A percentile compares a stretch with the other conserved stretches of the same genome.
Conservation (phyloP, 2,888 invertebrate genomes). For the Drosophila fulvimacula region DNA sequence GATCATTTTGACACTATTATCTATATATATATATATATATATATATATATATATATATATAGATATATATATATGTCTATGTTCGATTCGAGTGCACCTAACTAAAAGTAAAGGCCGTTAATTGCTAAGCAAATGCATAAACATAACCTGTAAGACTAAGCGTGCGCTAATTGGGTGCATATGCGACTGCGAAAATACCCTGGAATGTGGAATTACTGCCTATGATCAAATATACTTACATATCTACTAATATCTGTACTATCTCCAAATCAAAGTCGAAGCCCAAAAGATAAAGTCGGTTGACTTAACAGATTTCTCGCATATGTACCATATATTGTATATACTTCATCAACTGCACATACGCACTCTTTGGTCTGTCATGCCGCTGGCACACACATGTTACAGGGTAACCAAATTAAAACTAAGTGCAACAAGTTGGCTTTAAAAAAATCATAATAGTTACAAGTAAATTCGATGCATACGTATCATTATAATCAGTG, state of each 20-base stretch:
- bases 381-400: neutral
- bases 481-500: slow-evolving; percentile 37
- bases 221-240: too few species aligned
- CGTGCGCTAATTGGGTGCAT: neutral
- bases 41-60: neutral
- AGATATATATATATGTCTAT: neutral
- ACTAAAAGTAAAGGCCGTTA: slow-evolving; percentile 48
- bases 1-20: slow-evolving; percentile 33
- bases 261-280: too few species aligned
- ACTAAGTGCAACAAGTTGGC: slow-evolving; percentile 15
- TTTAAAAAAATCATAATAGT: slow-evolving; percentile 8
- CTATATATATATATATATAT: neutral
- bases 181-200: slow-evolving; percentile 23
- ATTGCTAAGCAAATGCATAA: slow-evolving; percentile 74
- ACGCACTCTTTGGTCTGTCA: neutral
- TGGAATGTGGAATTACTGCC: neutral
- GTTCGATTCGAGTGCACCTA: slow-evolving; percentile 4
- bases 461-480: slow-evolving; percentile 32
- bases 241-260: too few species aligned
- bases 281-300: too few species aligned
- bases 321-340: too few species aligned
- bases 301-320: too few species aligned
- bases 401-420: slow-evolving; percentile 41
- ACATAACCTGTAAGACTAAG: slow-evolving; percentile 46
- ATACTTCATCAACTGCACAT: too few species aligned